phyloP scores from a whole-genome alignment of 2,888 invertebrate genomes.

The Pilophorus perplexus region DNA sequence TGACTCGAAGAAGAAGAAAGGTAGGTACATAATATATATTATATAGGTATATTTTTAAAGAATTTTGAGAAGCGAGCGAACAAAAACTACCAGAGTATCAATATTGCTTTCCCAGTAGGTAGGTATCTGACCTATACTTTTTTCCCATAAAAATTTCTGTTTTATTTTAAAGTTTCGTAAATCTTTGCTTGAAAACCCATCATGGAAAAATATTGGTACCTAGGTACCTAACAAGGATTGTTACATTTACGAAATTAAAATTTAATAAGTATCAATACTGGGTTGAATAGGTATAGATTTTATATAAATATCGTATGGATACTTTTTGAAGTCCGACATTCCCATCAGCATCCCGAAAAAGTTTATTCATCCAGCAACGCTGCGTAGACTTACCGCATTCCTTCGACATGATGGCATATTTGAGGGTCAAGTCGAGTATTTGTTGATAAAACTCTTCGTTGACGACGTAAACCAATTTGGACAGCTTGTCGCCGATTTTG shows the following conservation, averaged over 20 bases:
- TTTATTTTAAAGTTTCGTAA: too few relatives aligned
- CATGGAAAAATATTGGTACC: not conserved
- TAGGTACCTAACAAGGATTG: not conserved
- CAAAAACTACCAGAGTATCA: not conserved
- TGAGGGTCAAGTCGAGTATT: conserved; percentile 37
- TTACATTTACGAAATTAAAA: not conserved
- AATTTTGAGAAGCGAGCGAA: not conserved
- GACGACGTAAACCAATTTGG: conserved; percentile 11
- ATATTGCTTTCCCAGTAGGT: not conserved
- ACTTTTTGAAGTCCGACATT: too few relatives aligned
- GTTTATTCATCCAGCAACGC: too few relatives aligned
- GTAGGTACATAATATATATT: too few relatives aligned
- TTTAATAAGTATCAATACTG: not conserved
- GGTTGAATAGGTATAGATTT: too few relatives aligned
- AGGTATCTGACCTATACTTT: too few relatives aligned
- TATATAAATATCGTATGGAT: too few relatives aligned
- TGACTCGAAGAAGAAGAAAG: too few relatives aligned
- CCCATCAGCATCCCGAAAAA: too few relatives aligned
- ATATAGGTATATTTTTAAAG: not conserved
- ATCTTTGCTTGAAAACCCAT: not conserved
- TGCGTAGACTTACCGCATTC: conserved; percentile 28
- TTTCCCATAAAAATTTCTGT: too few relatives aligned
- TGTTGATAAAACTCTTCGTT: conserved; percentile 28
- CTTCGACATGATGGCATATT: conserved; percentile 25
- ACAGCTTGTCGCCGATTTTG: conserved; percentile 25